Evolutionary conservation across 2,113 vertebrate genomes (phyloP), one percentile per base, ranked within the genome.

Genomic region (Peromyscus maniculatus): DNA sequence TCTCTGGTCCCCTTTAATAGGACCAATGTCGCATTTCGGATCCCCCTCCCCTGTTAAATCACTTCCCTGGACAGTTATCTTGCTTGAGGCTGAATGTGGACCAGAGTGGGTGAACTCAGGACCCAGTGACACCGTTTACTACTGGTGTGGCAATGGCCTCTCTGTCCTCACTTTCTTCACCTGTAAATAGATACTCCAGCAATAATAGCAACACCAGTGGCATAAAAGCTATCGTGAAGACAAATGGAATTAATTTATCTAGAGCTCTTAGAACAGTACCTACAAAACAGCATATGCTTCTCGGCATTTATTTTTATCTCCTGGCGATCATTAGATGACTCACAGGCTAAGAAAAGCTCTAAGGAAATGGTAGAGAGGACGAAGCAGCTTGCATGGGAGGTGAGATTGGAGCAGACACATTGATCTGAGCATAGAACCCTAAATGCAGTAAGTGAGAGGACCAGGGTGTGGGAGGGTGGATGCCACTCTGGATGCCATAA

Each of bases 321-420:
- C 39, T 83, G 49, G 69, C 13, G 67, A 59, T 77, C n/a, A 75
- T 55, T 96, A 69, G 93, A 89, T 92, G 89, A 94, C 88, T 94
- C 89, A 89, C 36, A 52, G 19, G 49, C 69, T 75, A 24, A 87
- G 89, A 94, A 55, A 49, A 94, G 75, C 83, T 69, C 84, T 39
- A 67, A 77, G 83, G 82, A 75, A 94, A 88, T 87, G 66, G 46
- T n/a, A 9, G 72, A 79, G 69, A 87, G 75, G 33, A 91, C 16
- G 46, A 43, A 67, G 66, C 19, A 24, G 67, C 67, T 49, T 59
- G 57, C 31, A 33, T 31, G n/a, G 67, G n/a, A 82, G 6, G 75
- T n/a, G 57, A 75, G 39, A 10, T 43, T 62, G 59, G 3, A 71
- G n/a, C 57, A 43, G 24, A 33, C 69, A 43, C 19, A 69, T 2